Base-by-base conservation (phyloP, 2,888 invertebrate species). In the Agrilus mali region DNA sequence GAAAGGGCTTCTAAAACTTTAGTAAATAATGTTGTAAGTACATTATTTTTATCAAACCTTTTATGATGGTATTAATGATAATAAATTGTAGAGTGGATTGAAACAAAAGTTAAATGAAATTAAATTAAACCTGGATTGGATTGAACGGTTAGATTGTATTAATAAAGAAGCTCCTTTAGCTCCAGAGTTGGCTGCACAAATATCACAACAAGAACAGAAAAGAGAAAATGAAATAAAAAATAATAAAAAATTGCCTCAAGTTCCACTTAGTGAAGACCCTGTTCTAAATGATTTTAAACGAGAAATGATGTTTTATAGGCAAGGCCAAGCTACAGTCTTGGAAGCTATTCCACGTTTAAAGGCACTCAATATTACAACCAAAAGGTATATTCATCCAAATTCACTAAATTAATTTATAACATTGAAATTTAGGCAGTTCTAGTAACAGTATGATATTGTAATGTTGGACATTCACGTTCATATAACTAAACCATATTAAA, bases 221-320 rank as follows among this genome's bases (percentile, higher is more conserved):
- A 72, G 86, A 1, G 71, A 74, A 5, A 78, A 73, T 52, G 67
- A 74, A 51, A 64, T 79, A 27, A 74, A 80, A 53, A 84, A 85
- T 45, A 82, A 77, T 45, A 80, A 77, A 55, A 86, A 86, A 51
- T 66, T 81, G 38, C 74, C 74, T 10, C 72, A 73, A 41, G 74
- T 77, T 53, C 68, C 73, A 2, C 75, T 83, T 0, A 69, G 73
- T 1, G 80, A 83, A 47, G 88, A 89, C 64, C 86, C 86, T 0
- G 77, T 88, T 0, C 64, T 89, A 16, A 88, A 95, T 70, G 95
- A 96, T 64, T 94, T 95, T 58, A 86, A 86, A 61, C 71, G 94
- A 32, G 96, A 96, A 69, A 86, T 88, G 60, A 69, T 80, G 50
- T 89, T 90, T 52, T 84, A 90, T 57, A 72, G 89, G 16, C 90